phyloP scores from a whole-genome alignment of 2,888 invertebrate genomes.

The Drosophila differens region DNA sequence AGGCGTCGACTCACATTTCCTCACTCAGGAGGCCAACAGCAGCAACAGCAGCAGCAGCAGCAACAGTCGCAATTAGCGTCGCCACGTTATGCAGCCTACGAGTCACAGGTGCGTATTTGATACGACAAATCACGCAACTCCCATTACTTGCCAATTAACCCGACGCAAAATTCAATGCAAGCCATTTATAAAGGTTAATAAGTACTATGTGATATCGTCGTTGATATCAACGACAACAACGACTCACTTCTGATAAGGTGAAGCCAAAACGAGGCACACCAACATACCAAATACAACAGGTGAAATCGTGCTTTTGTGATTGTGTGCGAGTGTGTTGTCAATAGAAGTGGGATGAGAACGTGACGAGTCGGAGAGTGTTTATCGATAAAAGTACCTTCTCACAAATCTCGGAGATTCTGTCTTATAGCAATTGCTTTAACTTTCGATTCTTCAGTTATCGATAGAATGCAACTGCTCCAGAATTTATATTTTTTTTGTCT shows the following conservation, averaged over 20 bases:
- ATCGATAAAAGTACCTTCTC: conserved; percentile 19
- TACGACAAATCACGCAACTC: conserved; percentile 25
- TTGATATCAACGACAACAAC: conserved; percentile 33
- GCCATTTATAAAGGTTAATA: conserved; percentile 66
- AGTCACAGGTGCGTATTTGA: conserved; percentile 63
- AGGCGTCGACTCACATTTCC: conserved; percentile 84
- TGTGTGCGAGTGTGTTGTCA: conserved; percentile 19
- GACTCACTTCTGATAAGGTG: conserved; percentile 56
- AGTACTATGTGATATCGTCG: conserved; percentile 45
- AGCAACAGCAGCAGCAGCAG: conserved; percentile 22
- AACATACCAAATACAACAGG: conserved; percentile 17
- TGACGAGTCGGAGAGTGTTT: background rate
- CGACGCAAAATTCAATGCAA: conserved; percentile 52
- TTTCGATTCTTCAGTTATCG: background rate
- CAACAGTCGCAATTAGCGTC: conserved; percentile 42
- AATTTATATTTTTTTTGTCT: background rate
- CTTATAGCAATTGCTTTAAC: background rate
- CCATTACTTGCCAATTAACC: conserved; percentile 20
- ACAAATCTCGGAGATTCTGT: background rate
- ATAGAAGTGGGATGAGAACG: conserved; percentile 26
- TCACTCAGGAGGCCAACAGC: conserved; percentile 23
- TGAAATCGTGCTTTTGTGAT: conserved; percentile 11
- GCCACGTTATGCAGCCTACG: conserved; percentile 72
- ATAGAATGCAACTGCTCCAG: background rate
- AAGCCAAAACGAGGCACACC: conserved; percentile 19